Conservation (phyloP, 2,797 vertebrate genomes). For the Iguana delicatissima region DNA sequence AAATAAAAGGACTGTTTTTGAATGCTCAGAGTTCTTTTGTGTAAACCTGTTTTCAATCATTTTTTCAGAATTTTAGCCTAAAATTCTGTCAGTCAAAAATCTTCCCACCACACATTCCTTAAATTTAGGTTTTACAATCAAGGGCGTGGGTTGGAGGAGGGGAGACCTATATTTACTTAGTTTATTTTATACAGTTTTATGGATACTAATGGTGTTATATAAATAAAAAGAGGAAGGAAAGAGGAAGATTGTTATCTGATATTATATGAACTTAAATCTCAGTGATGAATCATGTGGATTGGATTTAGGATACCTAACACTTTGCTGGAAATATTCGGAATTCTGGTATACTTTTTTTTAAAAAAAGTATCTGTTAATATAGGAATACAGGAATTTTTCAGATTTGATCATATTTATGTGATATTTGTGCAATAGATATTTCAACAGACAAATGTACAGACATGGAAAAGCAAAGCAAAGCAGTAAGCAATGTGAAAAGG, state of each 20-base stretch:
- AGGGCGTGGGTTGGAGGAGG: background rate
- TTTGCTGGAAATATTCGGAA: background rate
- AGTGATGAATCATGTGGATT: background rate
- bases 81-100: background rate
- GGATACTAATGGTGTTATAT: background rate
- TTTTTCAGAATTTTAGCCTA: background rate
- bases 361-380: background rate
- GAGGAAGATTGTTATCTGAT: background rate
- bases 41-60: background rate
- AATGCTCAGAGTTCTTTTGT: background rate
- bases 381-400: background rate
- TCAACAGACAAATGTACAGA: no score
- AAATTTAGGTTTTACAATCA: background rate
- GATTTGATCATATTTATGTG: background rate
- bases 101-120: background rate
- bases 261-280: background rate
- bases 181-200: background rate
- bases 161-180: background rate
- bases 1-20: background rate
- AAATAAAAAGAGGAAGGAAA: background rate
- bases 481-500: background rate
- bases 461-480: background rate
- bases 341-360: background rate
- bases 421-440: no score
- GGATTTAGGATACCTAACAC: no score